Conservation (phyloP, 2,888 invertebrate species). For the Calameuta filiformis region DNA sequence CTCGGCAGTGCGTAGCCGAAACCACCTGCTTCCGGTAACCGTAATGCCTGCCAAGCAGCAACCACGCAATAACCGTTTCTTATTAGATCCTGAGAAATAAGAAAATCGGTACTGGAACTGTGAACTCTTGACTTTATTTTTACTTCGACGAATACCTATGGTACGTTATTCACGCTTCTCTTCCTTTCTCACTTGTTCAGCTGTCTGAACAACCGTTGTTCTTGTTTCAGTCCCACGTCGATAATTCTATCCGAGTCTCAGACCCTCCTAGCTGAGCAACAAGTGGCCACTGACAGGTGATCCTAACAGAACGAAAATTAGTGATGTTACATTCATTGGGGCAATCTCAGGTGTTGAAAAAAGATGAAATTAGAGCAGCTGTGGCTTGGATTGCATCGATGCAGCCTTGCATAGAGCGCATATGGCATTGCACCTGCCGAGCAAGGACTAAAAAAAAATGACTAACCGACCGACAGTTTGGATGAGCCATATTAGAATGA, state of each 20-base stretch:
- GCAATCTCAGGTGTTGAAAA: not conserved
- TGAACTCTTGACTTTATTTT: not conserved
- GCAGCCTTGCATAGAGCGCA: not conserved
- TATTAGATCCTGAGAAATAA: not conserved
- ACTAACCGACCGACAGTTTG: not conserved
- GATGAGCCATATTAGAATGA: not conserved
- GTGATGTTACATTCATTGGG: not conserved
- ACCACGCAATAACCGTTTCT: not conserved
- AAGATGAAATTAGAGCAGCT: not conserved
- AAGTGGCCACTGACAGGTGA: not conserved
- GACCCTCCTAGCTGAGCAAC: not conserved
- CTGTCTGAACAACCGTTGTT: not conserved
- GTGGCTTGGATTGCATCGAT: not conserved
- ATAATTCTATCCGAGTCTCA: not conserved
- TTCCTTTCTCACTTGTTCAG: not conserved
- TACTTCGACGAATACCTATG: not conserved
- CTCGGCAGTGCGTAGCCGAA: constrained; percentile 59
- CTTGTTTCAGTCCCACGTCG: not conserved
- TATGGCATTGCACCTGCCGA: not conserved
- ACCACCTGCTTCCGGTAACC: constrained; percentile 59
- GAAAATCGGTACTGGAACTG: not conserved
- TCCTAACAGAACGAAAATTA: not conserved
- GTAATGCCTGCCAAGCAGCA: not conserved
- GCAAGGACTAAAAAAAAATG: not conserved
- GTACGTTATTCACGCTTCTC: not conserved